These are phyloP conservation scores for Petrocephalus sullivani DNA, from an alignment of 2,797 vertebrate species.

Conservation along the genomic window DNA sequence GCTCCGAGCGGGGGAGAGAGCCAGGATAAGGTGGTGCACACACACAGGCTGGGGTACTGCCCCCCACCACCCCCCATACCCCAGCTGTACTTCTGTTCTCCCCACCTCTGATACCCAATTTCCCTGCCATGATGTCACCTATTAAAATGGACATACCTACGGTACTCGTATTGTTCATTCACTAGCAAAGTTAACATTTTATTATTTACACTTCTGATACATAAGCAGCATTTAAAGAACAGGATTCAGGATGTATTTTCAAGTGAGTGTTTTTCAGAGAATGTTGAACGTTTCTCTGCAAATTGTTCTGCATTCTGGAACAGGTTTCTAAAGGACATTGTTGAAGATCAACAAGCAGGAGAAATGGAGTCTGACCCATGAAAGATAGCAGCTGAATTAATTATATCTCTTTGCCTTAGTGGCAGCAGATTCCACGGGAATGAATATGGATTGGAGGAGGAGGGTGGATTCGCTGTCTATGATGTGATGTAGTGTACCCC, in stretches of 20 bases:
- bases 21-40: background rate
- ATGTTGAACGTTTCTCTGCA: background rate
- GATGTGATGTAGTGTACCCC: background rate
- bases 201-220: background rate
- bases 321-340: background rate
- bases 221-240: background rate
- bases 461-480: background rate
- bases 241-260: background rate
- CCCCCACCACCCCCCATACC: background rate
- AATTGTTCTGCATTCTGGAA: background rate
- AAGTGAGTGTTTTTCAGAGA: too few species aligned
- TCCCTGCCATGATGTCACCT: slow-evolving; percentile 6
- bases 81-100: slow-evolving; percentile 12
- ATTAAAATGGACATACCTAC: background rate
- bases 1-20: background rate
- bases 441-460: background rate
- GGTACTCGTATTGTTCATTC: background rate
- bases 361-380: background rate
- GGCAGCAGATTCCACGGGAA: background rate
- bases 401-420: background rate
- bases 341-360: background rate
- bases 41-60: background rate
- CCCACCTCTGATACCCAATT: background rate
- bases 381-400: background rate
- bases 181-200: background rate